Evolutionary conservation across 2,113 vertebrate genomes (phyloP).

Genomic region (Oreochromis tanganicae): DNA sequence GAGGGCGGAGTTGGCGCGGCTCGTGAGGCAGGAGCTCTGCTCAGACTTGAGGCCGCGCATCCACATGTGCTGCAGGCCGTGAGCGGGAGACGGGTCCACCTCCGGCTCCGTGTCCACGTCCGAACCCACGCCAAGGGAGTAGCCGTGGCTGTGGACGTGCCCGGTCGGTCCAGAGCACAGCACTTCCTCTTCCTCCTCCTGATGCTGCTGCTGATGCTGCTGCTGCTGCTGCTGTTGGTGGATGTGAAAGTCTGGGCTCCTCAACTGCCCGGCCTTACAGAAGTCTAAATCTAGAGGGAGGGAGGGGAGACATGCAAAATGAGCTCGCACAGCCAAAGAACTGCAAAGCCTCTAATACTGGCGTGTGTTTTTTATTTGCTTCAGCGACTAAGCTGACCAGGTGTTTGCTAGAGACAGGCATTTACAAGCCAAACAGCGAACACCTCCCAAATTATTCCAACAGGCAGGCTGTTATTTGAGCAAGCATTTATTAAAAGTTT

Average conservation of each 20-base stretch:
- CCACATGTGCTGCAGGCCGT: conserved; percentile 88
- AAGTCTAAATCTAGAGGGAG: conserved; percentile 83
- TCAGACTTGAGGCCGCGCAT: conserved; percentile 90
- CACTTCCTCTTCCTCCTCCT: conserved; percentile 67
- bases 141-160: conserved; percentile 73
- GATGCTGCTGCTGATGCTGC: conserved; percentile 38
- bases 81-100: conserved; percentile 82
- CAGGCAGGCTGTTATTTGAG: conserved; percentile 42
- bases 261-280: conserved; percentile 80
- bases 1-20: conserved; percentile 90
- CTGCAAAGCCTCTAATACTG: conserved; percentile 10
- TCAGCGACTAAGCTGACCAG: conserved; percentile 31
- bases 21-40: conserved; percentile 92
- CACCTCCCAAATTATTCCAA: conserved; percentile 26
- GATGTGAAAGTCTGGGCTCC: conserved; percentile 83
- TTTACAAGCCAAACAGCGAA: conserved; percentile 24
- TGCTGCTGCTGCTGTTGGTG: conserved; percentile 57
- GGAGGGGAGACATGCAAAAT: not conserved
- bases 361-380: conserved; percentile 29
- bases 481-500: conserved; percentile 51
- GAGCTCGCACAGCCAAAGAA: not conserved
- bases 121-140: conserved; percentile 84
- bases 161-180: conserved; percentile 64
- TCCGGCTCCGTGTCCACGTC: conserved; percentile 90
- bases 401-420: conserved; percentile 26